Evolutionary conservation across 2,113 vertebrate species (phyloP).

Genomic region (Petrocephalus zakoni): DNA sequence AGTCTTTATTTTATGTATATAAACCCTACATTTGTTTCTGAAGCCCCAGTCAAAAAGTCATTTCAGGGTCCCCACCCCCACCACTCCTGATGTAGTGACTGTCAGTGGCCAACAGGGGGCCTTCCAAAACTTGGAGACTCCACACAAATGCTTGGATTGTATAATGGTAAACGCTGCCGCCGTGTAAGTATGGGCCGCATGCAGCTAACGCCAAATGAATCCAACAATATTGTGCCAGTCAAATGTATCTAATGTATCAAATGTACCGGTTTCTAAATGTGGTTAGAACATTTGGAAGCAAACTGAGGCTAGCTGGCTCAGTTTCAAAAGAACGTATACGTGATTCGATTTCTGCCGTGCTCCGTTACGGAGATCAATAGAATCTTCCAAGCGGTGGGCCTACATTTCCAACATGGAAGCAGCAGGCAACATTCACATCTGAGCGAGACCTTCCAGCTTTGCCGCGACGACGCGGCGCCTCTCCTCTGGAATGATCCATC

Average conservation of each 20-base stretch:
- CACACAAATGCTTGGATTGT: background rate
- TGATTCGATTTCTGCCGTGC: background rate
- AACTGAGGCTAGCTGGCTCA: background rate
- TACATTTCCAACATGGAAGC: too few relatives aligned
- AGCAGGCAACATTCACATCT: too few relatives aligned
- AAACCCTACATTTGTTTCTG: background rate
- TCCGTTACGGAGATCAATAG: background rate
- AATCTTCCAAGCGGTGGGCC: background rate
- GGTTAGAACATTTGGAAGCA: background rate
- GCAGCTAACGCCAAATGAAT: background rate
- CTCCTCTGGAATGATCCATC: background rate
- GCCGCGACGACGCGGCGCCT: background rate
- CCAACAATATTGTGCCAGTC: background rate
- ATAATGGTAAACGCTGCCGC: background rate
- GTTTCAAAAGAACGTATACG: background rate
- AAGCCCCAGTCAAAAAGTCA: background rate
- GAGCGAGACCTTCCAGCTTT: background rate
- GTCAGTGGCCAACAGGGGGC: background rate
- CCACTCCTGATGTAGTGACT: background rate
- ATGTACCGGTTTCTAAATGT: background rate
- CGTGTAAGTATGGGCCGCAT: background rate
- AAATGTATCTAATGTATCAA: background rate
- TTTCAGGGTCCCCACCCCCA: background rate
- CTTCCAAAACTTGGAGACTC: background rate
- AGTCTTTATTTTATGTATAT: background rate